Evolutionary conservation across 2,797 vertebrate species (phyloP), one percentile per base, ranked within the genome.

Genomic region (Gadopsis marmoratus): DNA sequence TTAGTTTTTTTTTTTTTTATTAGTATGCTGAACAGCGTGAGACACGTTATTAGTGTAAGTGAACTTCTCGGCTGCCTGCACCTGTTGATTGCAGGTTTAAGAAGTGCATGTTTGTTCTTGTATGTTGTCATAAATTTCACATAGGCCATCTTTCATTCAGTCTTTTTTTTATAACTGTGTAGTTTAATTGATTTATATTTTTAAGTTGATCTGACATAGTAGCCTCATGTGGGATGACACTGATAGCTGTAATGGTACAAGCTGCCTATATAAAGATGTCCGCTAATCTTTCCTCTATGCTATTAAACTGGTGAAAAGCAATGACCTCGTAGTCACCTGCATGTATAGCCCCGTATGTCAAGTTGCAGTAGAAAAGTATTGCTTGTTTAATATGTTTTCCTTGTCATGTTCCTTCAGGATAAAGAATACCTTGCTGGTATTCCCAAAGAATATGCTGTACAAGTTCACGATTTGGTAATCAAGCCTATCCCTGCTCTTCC

Each of bases 401-500:
- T 16, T 50, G 7, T 37, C 39, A 10, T 35, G 4, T 39, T 60
- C 4, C 35, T 29, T 51, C 17, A 60, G 26, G 33, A 19, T 50
- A 14, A 26, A 66, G 29, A 3, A 48, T 14, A 43, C 33, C 5
- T 21, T 31, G 6, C 8, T 69, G 19, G 0, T 53, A 45, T 50
- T 39, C 21, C 4, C 17, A 17, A 63, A 59, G 19, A 62, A 19
- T 50, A 23, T 12, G 41, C 31, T 51, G 23, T 21, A 3, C 35
- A 58, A 26, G 12, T 65, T 56, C 12, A 63, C 6, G 10, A 47
- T 74, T 53, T 71, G 23, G 2, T 50, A 17, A 19, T 45, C 0
- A 79, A n/a, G 1, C 31, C 19, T 50, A 4, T 51, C 54, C 81
- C 37, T 78, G 16, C 48, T 45, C 41, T 41, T 61, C 51, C 45